Evolutionary conservation across 2,113 vertebrate genomes (phyloP), one percentile per base, ranked within the genome.

Genomic region (Otolemur garnettii): DNA sequence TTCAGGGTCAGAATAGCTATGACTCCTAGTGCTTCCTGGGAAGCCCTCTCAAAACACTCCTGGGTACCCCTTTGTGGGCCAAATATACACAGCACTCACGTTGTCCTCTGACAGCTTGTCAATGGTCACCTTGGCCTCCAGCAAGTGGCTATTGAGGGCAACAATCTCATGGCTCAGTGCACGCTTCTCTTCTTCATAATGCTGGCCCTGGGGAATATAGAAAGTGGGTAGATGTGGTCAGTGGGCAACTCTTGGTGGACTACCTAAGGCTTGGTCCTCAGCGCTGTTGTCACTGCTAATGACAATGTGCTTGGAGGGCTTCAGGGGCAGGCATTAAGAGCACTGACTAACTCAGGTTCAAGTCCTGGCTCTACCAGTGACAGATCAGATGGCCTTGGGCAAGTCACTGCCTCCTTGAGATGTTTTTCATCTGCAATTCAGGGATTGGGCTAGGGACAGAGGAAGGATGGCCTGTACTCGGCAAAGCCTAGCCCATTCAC

Each of bases 111-210:
- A 98, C 93, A 99, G 99, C 98, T 99, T 99, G 97, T 99, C 99
- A 79, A 99, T 99, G 30, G 99, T 99, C 98, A 99, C 99, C 98
- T 99, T 99, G 78, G 99, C 99, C 97, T 99, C 99, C 99, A 99
- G 99, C 96, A 99, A 98, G 97, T 99, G 99, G 97, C 99, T 99
- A 97, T 99, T 99, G 97, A 99, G 99, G 91, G 99, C 99, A 35
- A 99, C 99, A 82, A 99, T 99, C 98, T 99, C 99, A 19, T 99
- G 99, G 97, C 99, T 99, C 96, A 99, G 98, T 21, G 99, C 99
- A 92, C 99, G 99, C 97, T 99, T 99, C 98, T 99, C 99, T 93
- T 99, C 99, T 95, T 99, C 99, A 0, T 99, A 99, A 96, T 99
- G 99, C 97, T 99, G 99, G 93, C 99, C 99, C 99, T 99, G 98